Percentiles rank a stretch among this genome's conserved stretches.
Conservation (phyloP, 2,113 vertebrate genomes). For the Saccopteryx leptura region DNA sequence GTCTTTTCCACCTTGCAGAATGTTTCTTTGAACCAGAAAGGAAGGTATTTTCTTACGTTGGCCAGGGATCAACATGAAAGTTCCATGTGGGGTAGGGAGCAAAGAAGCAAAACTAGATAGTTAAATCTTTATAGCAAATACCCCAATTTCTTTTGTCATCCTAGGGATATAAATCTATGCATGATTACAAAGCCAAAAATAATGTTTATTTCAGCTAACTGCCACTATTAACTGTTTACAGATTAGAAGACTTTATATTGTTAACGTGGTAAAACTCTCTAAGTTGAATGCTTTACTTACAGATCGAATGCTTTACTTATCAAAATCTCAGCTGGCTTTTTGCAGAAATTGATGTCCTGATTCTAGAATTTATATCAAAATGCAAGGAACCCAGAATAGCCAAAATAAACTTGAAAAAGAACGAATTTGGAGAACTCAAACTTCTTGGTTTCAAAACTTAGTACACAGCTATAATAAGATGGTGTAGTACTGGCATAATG, state of each 20-base stretch:
- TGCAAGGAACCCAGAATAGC: background rate
- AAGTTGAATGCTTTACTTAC: constrained; percentile 2
- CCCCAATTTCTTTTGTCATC: background rate
- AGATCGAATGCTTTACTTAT: background rate
- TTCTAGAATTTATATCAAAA: constrained; percentile 45
- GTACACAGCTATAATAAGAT: background rate
- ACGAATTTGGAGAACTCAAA: background rate
- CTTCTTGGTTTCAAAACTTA: constrained; percentile 41
- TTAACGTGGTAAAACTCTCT: background rate
- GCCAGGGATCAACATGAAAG: background rate
- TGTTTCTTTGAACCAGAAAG: constrained; percentile 28
- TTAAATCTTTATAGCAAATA: constrained; percentile 40
- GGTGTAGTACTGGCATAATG: background rate
- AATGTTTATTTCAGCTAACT: constrained; percentile 54
- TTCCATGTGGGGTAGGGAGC: background rate
- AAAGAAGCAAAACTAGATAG: background rate
- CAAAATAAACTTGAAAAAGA: background rate
- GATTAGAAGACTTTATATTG: background rate
- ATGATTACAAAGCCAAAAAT: constrained; percentile 39
- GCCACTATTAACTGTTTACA: background rate
- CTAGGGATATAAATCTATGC: background rate
- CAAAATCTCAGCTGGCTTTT: background rate
- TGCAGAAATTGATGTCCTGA: background rate
- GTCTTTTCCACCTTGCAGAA: background rate
- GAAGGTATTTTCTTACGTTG: background rate